A percentile compares a stretch with the other conserved stretches of the same genome.
Evolutionary conservation across 2,888 invertebrate species (phyloP).

Genomic region (Crossocerus cetratus): DNA sequence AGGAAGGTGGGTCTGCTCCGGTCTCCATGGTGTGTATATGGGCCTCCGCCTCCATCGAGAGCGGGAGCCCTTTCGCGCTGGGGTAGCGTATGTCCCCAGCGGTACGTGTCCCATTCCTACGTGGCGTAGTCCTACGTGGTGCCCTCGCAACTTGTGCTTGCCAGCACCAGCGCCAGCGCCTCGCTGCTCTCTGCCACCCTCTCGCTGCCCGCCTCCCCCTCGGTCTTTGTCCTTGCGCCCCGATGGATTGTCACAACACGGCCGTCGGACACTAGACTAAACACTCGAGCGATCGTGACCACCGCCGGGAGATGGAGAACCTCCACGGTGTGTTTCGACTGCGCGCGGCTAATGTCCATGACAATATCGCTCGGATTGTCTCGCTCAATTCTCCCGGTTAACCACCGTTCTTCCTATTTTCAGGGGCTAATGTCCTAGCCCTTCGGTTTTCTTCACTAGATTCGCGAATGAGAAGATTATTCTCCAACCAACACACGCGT

Average conservation of each 20-base stretch:
- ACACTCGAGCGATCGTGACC: slow-evolving; percentile 72
- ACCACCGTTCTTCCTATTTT: neutral
- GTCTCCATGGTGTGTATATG: slow-evolving; percentile 29
- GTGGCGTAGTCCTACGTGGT: too few species aligned
- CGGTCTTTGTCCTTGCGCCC: slow-evolving; percentile 60
- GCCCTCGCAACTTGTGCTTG: too few species aligned
- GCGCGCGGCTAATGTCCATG: slow-evolving; percentile 62
- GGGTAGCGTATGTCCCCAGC: slow-evolving; percentile 37
- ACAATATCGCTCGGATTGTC: slow-evolving; percentile 42
- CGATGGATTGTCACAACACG: slow-evolving; percentile 72
- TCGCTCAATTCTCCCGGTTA: neutral
- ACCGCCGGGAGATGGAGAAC: slow-evolving; percentile 58
- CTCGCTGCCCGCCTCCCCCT: slow-evolving; percentile 13
- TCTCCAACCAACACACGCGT: too few species aligned
- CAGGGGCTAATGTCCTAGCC: too few species aligned
- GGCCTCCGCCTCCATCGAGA: slow-evolving; percentile 44
- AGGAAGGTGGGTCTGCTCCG: slow-evolving; percentile 50
- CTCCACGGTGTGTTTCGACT: slow-evolving; percentile 53
- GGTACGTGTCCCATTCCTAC: slow-evolving; percentile 39
- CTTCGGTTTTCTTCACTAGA: too few species aligned
- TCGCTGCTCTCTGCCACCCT: too few species aligned
- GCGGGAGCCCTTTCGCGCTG: slow-evolving; percentile 42
- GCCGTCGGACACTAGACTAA: slow-evolving; percentile 70
- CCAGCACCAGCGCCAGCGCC: too few species aligned
- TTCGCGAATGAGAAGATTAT: too few species aligned